Percentiles rank a stretch among this genome's conserved stretches.
Conservation (phyloP, 2,113 vertebrate genomes). For the Ciconia maguari region DNA sequence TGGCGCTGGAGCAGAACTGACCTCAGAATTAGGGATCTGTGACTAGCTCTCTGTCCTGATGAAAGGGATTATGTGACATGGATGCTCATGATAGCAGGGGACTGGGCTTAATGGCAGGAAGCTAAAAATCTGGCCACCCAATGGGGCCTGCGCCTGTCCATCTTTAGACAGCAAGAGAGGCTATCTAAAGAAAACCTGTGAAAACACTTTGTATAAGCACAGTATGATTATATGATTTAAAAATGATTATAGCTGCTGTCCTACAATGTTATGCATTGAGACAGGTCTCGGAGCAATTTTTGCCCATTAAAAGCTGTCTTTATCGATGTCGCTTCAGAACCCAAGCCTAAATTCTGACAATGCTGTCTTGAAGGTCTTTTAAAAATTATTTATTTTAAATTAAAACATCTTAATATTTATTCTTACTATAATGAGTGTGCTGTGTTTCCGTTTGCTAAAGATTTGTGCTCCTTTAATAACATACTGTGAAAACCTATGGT, state of each 20-base stretch:
- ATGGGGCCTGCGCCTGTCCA: neutral
- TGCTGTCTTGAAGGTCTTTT: neutral
- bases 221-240: neutral
- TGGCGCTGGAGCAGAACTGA: slow-evolving; percentile 36
- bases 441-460: neutral
- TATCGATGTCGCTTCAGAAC: neutral
- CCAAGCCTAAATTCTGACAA: neutral
- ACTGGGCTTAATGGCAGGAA: neutral
- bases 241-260: neutral
- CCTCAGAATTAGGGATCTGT: slow-evolving; percentile 14
- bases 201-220: neutral
- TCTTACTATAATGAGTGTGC: neutral
- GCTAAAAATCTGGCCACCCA: neutral
- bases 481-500: neutral
- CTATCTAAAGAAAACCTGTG: neutral
- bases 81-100: slow-evolving; percentile 30
- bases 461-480: neutral
- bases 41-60: slow-evolving; percentile 5
- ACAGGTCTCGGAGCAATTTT: neutral
- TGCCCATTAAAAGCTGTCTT: neutral
- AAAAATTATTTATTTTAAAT: neutral
- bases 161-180: neutral
- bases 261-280: neutral
- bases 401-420: neutral
- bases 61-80: slow-evolving; percentile 51